A percentile compares a stretch with the other conserved stretches of the same genome.
phyloP scores from a whole-genome alignment of 2,888 invertebrate species.

The Phengaris arion region DNA sequence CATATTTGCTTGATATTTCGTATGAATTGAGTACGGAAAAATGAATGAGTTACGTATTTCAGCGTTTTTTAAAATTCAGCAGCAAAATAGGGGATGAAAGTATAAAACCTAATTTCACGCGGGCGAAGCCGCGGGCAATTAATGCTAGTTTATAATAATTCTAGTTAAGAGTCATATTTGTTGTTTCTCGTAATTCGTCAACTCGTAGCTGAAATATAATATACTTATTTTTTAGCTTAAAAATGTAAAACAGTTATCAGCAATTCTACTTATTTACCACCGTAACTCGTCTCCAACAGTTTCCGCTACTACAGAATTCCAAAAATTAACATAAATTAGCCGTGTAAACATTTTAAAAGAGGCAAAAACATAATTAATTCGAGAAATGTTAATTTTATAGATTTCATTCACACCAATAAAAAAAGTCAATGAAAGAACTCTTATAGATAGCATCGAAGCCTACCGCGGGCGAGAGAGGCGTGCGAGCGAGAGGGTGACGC shows the following conservation, averaged over 20 bases:
- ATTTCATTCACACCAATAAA: conserved; percentile 17
- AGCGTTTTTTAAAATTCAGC: too few species aligned
- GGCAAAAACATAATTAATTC: conserved; percentile 17
- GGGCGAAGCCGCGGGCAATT: too few species aligned
- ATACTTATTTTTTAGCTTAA: too few species aligned
- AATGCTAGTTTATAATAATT: not conserved
- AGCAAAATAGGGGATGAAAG: too few species aligned
- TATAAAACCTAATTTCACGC: too few species aligned
- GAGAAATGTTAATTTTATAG: conserved; percentile 7
- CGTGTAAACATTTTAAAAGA: not conserved
- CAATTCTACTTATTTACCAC: too few species aligned
- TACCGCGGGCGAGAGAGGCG: conserved; percentile 35
- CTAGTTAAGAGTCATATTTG: not conserved
- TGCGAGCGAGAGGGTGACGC: conserved; percentile 45
- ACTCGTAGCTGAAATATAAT: too few species aligned
- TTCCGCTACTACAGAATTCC: not conserved
- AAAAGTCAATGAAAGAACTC: conserved; percentile 4
- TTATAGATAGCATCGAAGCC: not conserved
- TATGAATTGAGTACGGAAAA: too few species aligned
- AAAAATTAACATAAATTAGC: conserved; percentile 13
- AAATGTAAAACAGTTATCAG: too few species aligned
- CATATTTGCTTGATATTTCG: too few species aligned
- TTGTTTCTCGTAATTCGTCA: not conserved
- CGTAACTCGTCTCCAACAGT: not conserved
- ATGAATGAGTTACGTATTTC: too few species aligned